These are phyloP conservation scores for Oceanodroma leucorhoa DNA, from an alignment of 2,797 vertebrate species.

Conservation along the genomic window DNA sequence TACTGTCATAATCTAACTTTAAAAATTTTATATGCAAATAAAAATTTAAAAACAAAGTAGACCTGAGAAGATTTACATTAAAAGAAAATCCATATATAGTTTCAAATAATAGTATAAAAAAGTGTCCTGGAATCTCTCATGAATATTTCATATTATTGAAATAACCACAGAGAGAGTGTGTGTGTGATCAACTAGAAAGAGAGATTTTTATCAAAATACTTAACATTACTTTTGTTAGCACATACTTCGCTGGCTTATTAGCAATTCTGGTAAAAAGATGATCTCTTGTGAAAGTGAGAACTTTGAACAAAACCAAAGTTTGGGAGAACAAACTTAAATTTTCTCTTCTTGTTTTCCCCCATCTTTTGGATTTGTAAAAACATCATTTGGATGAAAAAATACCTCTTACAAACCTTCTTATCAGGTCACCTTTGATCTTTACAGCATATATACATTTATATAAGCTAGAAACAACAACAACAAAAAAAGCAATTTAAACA, in stretches of 20 bases:
- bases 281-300: neutral
- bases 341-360: fast-evolving
- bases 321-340: neutral
- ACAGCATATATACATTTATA: neutral
- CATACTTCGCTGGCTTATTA: neutral
- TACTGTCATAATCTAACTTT: neutral
- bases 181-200: neutral
- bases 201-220: neutral
- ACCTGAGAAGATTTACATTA: neutral
- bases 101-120: neutral
- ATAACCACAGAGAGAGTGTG: neutral
- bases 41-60: neutral
- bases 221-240: neutral
- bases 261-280: neutral
- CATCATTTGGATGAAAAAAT: neutral
- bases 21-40: neutral
- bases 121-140: neutral
- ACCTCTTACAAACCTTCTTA: neutral
- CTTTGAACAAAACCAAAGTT: neutral
- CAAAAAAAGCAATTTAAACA: neutral
- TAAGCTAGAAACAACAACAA: neutral
- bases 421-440: neutral
- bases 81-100: neutral
- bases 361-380: neutral
- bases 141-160: neutral